These are phyloP conservation scores for Tragelaphus scriptus DNA, from an alignment of 2,113 vertebrate species.

Conservation along the genomic window DNA sequence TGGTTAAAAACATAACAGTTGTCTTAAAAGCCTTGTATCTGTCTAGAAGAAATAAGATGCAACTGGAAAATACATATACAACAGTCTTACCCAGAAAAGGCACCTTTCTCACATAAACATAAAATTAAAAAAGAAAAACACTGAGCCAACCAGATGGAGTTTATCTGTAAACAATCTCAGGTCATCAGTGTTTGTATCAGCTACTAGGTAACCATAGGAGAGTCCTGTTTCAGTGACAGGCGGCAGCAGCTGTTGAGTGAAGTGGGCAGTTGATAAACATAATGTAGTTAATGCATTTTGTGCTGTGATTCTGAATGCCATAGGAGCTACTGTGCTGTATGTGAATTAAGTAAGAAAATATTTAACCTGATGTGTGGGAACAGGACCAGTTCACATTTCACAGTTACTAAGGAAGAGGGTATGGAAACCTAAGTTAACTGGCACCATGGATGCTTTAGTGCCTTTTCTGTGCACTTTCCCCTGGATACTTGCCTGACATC, in stretches of 20 bases:
- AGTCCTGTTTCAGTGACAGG: conserved; percentile 42
- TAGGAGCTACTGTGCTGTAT: not conserved
- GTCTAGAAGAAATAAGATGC: not conserved
- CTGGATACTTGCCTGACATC: not conserved
- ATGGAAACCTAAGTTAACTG: not conserved
- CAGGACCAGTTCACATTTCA: not conserved
- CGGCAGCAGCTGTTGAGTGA: conserved; percentile 73
- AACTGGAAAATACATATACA: not conserved
- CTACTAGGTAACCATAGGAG: conserved; percentile 39
- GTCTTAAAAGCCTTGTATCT: not conserved
- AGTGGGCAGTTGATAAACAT: conserved; percentile 62
- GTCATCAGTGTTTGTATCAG: conserved; percentile 46
- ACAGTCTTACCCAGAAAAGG: not conserved
- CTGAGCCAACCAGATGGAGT: not conserved
- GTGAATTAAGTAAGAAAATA: not conserved
- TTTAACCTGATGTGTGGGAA: not conserved
- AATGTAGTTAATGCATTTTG: not conserved
- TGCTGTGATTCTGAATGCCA: conserved; percentile 35
- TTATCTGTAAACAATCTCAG: conserved; percentile 51
- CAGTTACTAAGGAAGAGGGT: not conserved
- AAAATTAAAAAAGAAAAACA: not conserved
- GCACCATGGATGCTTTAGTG: not conserved
- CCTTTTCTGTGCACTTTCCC: not conserved
- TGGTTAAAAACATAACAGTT: not conserved
- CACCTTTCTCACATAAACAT: not conserved